These are phyloP conservation scores for Hypsibius dujardini DNA, from an alignment of 1,140 invertebrate genomes.

Conservation along the genomic window DNA sequence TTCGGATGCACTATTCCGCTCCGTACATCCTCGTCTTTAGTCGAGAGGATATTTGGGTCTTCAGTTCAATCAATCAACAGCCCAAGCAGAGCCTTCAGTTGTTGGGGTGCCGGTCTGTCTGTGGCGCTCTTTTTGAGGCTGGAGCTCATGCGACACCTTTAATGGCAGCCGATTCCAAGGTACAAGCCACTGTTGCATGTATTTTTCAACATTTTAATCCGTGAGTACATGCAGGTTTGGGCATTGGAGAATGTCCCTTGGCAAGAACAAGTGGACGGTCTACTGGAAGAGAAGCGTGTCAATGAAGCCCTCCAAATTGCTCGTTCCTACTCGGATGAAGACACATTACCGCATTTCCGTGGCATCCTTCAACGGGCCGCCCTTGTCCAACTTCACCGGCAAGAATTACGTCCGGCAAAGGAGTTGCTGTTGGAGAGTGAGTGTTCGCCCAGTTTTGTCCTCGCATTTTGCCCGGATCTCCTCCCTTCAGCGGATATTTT, in stretches of 20 bases:
- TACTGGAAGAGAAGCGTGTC: not conserved
- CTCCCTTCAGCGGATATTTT: not conserved
- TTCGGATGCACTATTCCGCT: not conserved
- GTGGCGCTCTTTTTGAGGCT: not conserved
- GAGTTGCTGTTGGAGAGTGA: conserved; percentile 5
- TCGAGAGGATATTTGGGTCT: conserved; percentile 8
- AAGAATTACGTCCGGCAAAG: not conserved
- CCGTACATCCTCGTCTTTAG: conserved; percentile 14
- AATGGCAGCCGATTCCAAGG: not conserved
- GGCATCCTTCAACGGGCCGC: conserved; percentile 4
- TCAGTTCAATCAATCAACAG: conserved; percentile 12
- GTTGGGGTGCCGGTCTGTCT: not conserved
- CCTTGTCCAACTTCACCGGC: not conserved
- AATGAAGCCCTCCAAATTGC: conserved; percentile 7
- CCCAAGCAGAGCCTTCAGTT: conserved; percentile 14
- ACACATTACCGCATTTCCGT: not conserved
- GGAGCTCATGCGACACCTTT: not conserved
- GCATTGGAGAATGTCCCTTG: conserved; percentile 14
- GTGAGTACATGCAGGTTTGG: conserved; percentile 10
- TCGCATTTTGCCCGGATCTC: conserved; percentile 1
- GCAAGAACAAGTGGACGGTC: conserved; percentile 10
- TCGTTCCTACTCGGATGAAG: not conserved
- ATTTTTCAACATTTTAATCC: not conserved
- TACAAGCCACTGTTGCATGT: not conserved
- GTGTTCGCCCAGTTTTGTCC: not conserved